Percentiles rank a stretch among this genome's conserved stretches.
phyloP scores from a whole-genome alignment of 2,888 invertebrate genomes.

The Bruchidius siliquastri region DNA sequence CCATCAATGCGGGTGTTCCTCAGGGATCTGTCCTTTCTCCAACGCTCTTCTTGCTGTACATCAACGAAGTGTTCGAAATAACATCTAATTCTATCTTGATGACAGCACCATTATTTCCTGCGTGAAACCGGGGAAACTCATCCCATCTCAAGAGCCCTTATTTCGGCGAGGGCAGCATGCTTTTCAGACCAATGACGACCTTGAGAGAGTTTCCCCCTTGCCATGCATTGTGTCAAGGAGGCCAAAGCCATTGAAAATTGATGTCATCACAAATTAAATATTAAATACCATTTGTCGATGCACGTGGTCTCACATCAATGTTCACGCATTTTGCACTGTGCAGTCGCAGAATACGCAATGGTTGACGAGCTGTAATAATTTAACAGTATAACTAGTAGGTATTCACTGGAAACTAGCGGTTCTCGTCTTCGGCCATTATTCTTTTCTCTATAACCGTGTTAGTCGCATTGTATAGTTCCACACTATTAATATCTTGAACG shows the following conservation, averaged over 20 bases:
- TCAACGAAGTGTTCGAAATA: too few relatives aligned
- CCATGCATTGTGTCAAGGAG: neutral
- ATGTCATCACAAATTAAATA: neutral
- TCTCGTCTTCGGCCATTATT: neutral
- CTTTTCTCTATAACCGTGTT: neutral
- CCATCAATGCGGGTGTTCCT: too few relatives aligned
- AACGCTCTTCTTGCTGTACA: too few relatives aligned
- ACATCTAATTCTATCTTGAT: too few relatives aligned
- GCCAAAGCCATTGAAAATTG: neutral
- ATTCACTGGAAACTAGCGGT: neutral
- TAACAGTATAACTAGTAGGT: neutral
- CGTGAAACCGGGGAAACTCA: too few relatives aligned
- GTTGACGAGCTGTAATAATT: neutral
- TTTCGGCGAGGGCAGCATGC: too few relatives aligned
- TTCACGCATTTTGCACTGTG: neutral
- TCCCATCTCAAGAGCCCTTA: too few relatives aligned
- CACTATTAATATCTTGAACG: neutral
- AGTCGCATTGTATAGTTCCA: neutral
- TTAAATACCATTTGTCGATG: neutral
- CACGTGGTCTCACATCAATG: neutral
- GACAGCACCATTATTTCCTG: too few relatives aligned
- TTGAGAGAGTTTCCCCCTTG: neutral
- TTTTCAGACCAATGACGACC: too few relatives aligned
- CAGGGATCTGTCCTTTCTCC: too few relatives aligned
- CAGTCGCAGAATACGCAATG: neutral